phyloP scores from a whole-genome alignment of 2,888 invertebrate species.

The Clitarchus hookeri region DNA sequence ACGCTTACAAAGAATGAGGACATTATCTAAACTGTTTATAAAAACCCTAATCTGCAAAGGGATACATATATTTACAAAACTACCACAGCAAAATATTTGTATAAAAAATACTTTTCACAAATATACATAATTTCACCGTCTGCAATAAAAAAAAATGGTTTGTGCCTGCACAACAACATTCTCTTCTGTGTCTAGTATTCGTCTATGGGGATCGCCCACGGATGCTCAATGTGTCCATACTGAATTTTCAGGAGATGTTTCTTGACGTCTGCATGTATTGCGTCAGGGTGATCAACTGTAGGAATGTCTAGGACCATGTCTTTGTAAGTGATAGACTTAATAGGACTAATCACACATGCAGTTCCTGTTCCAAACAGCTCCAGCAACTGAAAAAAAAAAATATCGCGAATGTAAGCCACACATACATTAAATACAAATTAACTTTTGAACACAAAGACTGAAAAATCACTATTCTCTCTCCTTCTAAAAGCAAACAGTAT shows the following conservation, averaged over 20 bases:
- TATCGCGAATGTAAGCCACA: not conserved
- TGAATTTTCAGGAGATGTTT: conserved; percentile 85
- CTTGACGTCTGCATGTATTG: conserved; percentile 61
- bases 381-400: conserved; percentile 70
- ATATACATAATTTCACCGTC: not conserved
- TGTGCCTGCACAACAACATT: no score
- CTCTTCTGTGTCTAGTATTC: conserved; percentile 46
- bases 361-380: conserved; percentile 99
- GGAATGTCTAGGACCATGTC: conserved; percentile 71
- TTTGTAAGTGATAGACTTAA: conserved; percentile 81
- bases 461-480: no score
- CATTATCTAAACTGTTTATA: no score
- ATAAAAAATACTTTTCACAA: not conserved
- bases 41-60: no score
- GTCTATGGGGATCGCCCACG: conserved; percentile 74
- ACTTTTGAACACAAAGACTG: no score
- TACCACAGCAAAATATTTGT: not conserved
- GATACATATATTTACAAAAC: no score
- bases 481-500: no score
- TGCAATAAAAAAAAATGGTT: not conserved
- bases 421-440: no score
- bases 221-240: conserved; percentile 82
- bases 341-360: conserved; percentile 92
- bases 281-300: conserved; percentile 70
- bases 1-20: no score